These are phyloP conservation scores for Mamestra configurata DNA, from an alignment of 1,140 invertebrate genomes.

Conservation along the genomic window DNA sequence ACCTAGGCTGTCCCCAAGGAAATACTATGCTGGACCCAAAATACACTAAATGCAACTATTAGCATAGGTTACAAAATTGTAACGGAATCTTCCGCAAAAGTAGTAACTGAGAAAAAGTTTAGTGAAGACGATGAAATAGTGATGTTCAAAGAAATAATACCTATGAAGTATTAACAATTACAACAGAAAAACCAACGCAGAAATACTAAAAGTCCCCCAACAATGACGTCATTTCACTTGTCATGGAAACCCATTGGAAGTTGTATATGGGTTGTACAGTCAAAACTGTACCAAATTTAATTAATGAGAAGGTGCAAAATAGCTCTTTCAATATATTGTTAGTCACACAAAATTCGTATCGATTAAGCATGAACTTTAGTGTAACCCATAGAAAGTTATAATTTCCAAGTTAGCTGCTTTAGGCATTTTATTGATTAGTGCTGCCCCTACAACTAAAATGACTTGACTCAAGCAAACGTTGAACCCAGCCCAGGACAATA, in stretches of 20 bases:
- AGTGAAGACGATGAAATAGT: too few relatives aligned
- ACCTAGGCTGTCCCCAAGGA: too few relatives aligned
- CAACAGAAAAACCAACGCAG: background rate
- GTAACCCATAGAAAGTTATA: background rate
- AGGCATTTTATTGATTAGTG: constrained; percentile 13
- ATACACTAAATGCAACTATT: too few relatives aligned
- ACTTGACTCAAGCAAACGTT: constrained; percentile 11
- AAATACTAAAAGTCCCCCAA: background rate
- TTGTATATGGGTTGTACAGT: background rate
- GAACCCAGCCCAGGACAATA: constrained; percentile 23
- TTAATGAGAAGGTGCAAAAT: constrained; percentile 4
- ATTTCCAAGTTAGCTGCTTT: background rate
- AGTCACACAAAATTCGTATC: constrained; percentile 15
- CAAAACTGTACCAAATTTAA: constrained; percentile 2
- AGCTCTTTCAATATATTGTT: background rate
- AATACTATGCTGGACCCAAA: too few relatives aligned
- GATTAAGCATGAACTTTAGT: constrained; percentile 3
- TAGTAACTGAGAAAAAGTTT: too few relatives aligned
- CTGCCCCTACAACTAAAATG: constrained; percentile 12
- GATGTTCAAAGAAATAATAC: background rate
- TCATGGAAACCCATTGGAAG: constrained; percentile 29
- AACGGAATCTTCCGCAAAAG: too few relatives aligned
- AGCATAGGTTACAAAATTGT: too few relatives aligned
- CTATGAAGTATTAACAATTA: background rate
- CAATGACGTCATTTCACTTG: constrained; percentile 34